Percentiles rank a stretch among this genome's conserved stretches.
Conservation (phyloP, 2,797 vertebrate genomes). For the Danio albolineatus region DNA sequence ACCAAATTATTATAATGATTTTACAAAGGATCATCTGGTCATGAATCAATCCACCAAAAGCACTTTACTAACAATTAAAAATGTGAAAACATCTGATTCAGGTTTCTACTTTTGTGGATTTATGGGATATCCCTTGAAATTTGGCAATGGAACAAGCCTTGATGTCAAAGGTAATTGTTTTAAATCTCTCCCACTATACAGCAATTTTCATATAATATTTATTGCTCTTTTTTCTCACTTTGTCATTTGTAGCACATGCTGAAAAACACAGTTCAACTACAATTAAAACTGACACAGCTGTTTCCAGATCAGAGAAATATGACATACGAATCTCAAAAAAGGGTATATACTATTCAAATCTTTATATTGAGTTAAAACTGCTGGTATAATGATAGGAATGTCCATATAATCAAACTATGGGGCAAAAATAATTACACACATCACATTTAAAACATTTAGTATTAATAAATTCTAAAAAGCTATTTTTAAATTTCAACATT, state of each 20-base stretch:
- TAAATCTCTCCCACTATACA: neutral
- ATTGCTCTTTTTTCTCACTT: neutral
- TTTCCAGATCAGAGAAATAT: neutral
- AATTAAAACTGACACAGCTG: neutral
- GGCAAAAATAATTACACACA: neutral
- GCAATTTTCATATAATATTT: neutral
- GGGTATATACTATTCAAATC: neutral
- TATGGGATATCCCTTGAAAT: rapidly evolving
- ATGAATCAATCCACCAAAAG: neutral
- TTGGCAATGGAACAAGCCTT: slow-evolving; percentile 7
- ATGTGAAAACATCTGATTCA: neutral
- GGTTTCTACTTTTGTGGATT: slow-evolving; percentile 44
- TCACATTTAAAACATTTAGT: no score
- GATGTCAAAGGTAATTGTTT: slow-evolving; percentile 28
- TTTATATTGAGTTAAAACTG: no score
- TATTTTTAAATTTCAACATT: no score
- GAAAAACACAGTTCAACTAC: slow-evolving; percentile 3
- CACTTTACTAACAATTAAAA: neutral
- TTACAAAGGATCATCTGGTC: neutral
- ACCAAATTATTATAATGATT: neutral
- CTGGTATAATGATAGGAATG: no score
- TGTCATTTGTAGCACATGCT: neutral
- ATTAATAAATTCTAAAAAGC: no score
- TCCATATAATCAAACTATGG: neutral
- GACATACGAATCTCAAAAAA: neutral